phyloP scores from a whole-genome alignment of 2,113 vertebrate species.

The Equus quagga region DNA sequence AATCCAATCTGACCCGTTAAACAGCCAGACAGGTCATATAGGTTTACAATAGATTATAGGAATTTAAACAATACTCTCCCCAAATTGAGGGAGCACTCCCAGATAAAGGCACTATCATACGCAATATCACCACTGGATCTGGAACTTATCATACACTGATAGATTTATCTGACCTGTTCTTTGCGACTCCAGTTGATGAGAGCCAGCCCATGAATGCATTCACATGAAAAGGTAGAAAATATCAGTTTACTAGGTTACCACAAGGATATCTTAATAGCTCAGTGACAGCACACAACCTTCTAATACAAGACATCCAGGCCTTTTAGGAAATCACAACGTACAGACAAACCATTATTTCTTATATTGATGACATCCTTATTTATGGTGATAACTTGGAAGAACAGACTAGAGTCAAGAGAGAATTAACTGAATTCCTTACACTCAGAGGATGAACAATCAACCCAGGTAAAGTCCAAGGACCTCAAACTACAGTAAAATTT shows the following conservation, averaged over 20 bases:
- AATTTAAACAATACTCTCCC: neutral
- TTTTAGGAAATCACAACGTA: neutral
- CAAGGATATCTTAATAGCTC: neutral
- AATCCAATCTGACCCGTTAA: neutral
- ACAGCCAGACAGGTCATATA: neutral
- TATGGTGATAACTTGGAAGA: neutral
- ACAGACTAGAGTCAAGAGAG: neutral
- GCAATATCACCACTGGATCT: neutral
- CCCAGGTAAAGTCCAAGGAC: neutral
- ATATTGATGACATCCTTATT: neutral
- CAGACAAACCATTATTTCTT: neutral
- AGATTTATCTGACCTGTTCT: neutral
- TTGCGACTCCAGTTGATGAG: neutral
- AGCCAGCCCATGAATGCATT: neutral
- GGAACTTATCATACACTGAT: neutral
- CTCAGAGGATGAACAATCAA: neutral
- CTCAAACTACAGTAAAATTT: neutral
- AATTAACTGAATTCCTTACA: neutral
- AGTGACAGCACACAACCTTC: neutral
- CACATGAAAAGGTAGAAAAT: neutral
- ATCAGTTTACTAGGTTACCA: neutral
- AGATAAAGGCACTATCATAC: neutral
- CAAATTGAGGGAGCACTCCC: neutral
- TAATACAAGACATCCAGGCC: neutral
- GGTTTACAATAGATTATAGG: neutral